These are phyloP conservation scores for Acronicta psi DNA, from an alignment of 2,888 invertebrate genomes.

Conservation along the genomic window DNA sequence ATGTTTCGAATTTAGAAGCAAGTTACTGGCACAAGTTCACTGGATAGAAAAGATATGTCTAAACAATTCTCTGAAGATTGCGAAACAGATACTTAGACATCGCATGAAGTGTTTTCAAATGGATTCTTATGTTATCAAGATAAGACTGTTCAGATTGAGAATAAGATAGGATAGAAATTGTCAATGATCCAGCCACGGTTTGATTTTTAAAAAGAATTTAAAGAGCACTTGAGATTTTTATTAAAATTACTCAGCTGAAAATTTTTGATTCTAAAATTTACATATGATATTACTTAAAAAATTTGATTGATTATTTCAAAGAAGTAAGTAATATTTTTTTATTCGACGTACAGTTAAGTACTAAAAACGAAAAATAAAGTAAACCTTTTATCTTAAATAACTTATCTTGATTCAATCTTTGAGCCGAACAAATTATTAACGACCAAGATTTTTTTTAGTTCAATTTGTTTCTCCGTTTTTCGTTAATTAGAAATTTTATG, in stretches of 20 bases:
- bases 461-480: too few relatives aligned
- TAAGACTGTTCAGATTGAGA: conserved; percentile 27
- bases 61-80: conserved; percentile 59
- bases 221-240: background rate
- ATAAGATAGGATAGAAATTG: conserved; percentile 14
- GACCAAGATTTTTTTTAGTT: too few relatives aligned
- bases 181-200: background rate
- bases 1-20: conserved; percentile 29
- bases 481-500: too few relatives aligned
- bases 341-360: too few relatives aligned
- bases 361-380: too few relatives aligned
- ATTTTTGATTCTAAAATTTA: too few relatives aligned
- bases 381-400: too few relatives aligned
- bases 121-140: conserved; percentile 53
- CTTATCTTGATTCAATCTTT: too few relatives aligned
- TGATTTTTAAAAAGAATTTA: background rate
- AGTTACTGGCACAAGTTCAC: conserved; percentile 41
- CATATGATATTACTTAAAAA: too few relatives aligned
- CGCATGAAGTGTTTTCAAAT: conserved; percentile 71
- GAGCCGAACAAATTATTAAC: too few relatives aligned
- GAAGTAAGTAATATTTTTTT: too few relatives aligned
- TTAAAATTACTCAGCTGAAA: background rate
- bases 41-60: conserved; percentile 38
- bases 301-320: too few relatives aligned
- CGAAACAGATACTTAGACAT: conserved; percentile 63